phyloP scores from a whole-genome alignment of 2,888 invertebrate genomes.

The Tiliacea citrago region DNA sequence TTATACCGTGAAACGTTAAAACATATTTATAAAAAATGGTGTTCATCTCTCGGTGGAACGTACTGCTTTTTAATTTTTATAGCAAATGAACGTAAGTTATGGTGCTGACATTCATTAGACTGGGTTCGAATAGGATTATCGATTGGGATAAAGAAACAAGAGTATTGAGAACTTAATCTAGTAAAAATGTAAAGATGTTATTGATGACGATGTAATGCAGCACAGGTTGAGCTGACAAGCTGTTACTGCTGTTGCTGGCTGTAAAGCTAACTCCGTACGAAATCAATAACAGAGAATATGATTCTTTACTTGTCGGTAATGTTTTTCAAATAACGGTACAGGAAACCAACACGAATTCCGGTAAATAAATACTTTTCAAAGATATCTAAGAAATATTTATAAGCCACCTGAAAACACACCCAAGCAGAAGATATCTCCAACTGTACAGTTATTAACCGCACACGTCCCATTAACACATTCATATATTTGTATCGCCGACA shows the following conservation, averaged over 20 bases:
- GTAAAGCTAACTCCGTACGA: background rate
- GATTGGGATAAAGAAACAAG: slow-evolving; percentile 9
- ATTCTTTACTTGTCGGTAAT: background rate
- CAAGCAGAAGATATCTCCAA: slow-evolving; percentile 24
- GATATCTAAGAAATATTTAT: background rate
- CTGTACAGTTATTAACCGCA: slow-evolving; percentile 27
- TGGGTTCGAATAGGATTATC: slow-evolving; percentile 28
- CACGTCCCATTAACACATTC: slow-evolving; percentile 56
- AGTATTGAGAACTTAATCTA: slow-evolving; percentile 1
- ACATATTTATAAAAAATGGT: slow-evolving; percentile 64
- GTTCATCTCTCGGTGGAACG: slow-evolving; percentile 14
- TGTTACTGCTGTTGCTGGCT: background rate
- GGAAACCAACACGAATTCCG: background rate
- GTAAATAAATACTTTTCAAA: slow-evolving; percentile 13
- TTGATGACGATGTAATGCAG: slow-evolving; percentile 6
- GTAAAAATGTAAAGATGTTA: background rate
- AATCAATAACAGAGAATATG: background rate
- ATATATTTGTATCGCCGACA: slow-evolving; percentile 52
- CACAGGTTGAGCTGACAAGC: too few species aligned
- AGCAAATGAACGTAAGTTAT: slow-evolving; percentile 57
- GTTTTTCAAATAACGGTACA: background rate
- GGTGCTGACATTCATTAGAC: slow-evolving; percentile 37
- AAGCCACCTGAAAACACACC: slow-evolving; percentile 34
- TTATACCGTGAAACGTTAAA: slow-evolving; percentile 61
- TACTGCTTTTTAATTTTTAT: slow-evolving; percentile 58